phyloP scores from a whole-genome alignment of 2,797 vertebrate genomes.

The Megaceryle alcyon region DNA sequence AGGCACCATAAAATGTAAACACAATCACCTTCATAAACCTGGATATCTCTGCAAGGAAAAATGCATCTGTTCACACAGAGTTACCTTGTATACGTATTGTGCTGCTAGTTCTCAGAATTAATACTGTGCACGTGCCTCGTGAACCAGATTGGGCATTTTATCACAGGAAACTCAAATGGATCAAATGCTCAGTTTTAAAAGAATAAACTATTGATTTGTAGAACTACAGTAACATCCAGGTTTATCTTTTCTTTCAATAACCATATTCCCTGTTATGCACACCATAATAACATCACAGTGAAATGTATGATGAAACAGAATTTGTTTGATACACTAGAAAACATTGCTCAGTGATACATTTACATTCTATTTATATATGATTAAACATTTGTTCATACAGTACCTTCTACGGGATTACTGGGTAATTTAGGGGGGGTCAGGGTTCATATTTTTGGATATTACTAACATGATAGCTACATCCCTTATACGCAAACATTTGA shows the following conservation, averaged over 20 bases:
- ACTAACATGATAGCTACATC: slow-evolving; percentile 89
- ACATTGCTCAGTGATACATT: slow-evolving; percentile 78
- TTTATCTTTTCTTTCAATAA: slow-evolving; percentile 86
- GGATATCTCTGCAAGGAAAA: slow-evolving; percentile 81
- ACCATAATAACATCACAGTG: slow-evolving; percentile 87
- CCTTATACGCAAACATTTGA: slow-evolving; percentile 88
- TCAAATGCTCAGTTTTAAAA: slow-evolving; percentile 61
- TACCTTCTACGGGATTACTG: slow-evolving; percentile 84
- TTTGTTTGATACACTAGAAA: slow-evolving; percentile 79
- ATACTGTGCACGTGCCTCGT: slow-evolving; percentile 49
- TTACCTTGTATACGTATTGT: slow-evolving; percentile 76
- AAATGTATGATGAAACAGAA: slow-evolving; percentile 81
- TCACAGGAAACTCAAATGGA: slow-evolving; percentile 47
- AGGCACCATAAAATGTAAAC: slow-evolving; percentile 99
- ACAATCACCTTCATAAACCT: slow-evolving; percentile 92
- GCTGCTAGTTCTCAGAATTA: slow-evolving; percentile 47
- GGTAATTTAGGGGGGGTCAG: slow-evolving; percentile 64
- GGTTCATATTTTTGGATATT: slow-evolving; percentile 79
- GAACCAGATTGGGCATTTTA: slow-evolving; percentile 31
- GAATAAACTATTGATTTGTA: slow-evolving; percentile 60
- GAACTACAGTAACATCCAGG: slow-evolving; percentile 82
- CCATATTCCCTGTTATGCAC: slow-evolving; percentile 87
- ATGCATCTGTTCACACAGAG: slow-evolving; percentile 65
- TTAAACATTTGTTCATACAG: slow-evolving; percentile 85
- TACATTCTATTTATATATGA: slow-evolving; percentile 85